Percentiles rank a stretch among this genome's conserved stretches.
Evolutionary conservation across 1,140 invertebrate genomes (phyloP).

Genomic region (Sarcophaga peregrina): DNA sequence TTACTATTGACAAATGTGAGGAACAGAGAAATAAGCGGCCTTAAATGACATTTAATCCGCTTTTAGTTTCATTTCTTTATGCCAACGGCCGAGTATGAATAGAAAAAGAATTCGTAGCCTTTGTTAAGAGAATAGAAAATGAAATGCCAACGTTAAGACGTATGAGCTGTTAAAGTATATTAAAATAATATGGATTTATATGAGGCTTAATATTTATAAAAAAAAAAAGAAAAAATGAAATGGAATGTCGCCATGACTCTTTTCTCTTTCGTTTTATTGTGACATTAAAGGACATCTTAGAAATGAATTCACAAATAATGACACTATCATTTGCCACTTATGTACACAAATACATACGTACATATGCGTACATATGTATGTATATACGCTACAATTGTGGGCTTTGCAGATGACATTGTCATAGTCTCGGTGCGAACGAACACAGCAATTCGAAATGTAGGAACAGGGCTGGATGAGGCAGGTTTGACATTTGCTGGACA

Average conservation of each 20-base stretch:
- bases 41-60: slow-evolving; percentile 38
- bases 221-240: background rate
- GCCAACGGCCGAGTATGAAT: background rate
- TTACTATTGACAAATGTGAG: slow-evolving; percentile 30
- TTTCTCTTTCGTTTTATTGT: background rate
- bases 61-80: slow-evolving; percentile 9
- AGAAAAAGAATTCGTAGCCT: background rate
- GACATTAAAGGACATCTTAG: slow-evolving; percentile 2
- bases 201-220: background rate
- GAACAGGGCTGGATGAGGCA: too few species aligned
- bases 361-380: too few species aligned
- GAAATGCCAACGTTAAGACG: background rate
- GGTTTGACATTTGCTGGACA: too few species aligned
- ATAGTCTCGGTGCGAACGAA: too few species aligned
- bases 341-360: too few species aligned
- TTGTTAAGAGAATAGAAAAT: background rate
- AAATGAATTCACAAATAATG: background rate
- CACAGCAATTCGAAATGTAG: too few species aligned
- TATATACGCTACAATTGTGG: too few species aligned
- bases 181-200: slow-evolving; percentile 35
- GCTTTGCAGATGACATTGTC: too few species aligned
- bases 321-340: too few species aligned
- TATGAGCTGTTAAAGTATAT: slow-evolving; percentile 32
- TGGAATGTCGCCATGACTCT: background rate
- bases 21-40: slow-evolving; percentile 9